A percentile compares a stretch with the other conserved stretches of the same genome.
Conservation (phyloP, 2,797 vertebrate genomes). For the Sebastes hubbsi region DNA sequence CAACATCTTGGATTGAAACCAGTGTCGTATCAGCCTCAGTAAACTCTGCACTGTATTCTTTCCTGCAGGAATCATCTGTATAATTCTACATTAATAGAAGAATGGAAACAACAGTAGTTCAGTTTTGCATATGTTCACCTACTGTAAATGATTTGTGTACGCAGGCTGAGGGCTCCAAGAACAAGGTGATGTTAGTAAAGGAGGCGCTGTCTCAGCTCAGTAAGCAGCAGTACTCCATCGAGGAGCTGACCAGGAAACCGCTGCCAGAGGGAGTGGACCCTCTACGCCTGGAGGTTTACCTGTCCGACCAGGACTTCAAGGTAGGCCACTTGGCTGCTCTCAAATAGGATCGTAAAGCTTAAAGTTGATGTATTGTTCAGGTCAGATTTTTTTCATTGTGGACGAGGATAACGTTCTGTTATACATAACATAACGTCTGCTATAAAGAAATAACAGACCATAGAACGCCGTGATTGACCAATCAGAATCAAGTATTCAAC, state of each 20-base stretch:
- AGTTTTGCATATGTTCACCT: neutral
- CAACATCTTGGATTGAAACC: neutral
- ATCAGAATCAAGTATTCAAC: too few species aligned
- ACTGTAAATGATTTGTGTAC: neutral
- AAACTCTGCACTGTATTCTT: neutral
- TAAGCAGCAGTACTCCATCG: slow-evolving; percentile 82
- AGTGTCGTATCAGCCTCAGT: neutral
- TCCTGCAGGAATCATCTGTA: neutral
- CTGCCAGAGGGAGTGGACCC: slow-evolving; percentile 86
- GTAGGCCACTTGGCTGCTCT: slow-evolving; percentile 39
- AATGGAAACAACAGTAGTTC: neutral
- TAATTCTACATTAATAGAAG: neutral
- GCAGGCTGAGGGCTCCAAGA: slow-evolving; percentile 69
- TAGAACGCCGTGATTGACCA: too few species aligned
- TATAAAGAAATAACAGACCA: too few species aligned
- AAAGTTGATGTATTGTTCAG: rapidly evolving
- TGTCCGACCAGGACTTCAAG: slow-evolving; percentile 86
- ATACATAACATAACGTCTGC: too few species aligned
- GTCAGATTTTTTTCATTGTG: neutral
- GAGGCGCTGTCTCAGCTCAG: slow-evolving; percentile 82
- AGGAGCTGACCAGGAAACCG: slow-evolving; percentile 82
- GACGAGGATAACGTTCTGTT: too few species aligned
- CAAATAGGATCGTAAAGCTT: neutral
- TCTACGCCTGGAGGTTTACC: slow-evolving; percentile 83
- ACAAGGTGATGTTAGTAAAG: slow-evolving; percentile 82